Evolutionary conservation across 1,140 invertebrate species (phyloP), one percentile per base, ranked within the genome.

Genomic region (Drosophila oshimai): DNA sequence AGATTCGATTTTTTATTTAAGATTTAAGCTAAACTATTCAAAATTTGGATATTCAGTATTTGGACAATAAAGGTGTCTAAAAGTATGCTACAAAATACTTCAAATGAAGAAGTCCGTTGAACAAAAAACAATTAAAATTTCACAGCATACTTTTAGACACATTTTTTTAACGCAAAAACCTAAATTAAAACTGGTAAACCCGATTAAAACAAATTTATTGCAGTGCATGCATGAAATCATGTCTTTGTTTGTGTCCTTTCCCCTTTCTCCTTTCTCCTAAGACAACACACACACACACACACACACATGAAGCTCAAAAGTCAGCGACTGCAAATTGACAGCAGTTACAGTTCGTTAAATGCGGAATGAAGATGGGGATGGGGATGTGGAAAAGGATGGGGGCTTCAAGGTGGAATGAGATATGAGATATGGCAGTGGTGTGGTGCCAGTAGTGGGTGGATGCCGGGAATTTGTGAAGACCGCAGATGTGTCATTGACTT

Each of bases 331-430:
- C 77, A 87, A 87, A 87, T 87, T 87, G 81, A 87, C 83, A 88
- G 81, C 81, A 87, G 81, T 87, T 87, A 87, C 81, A 87, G 81
- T 87, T 87, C 81, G 81, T 87, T 87, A 87, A 87, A 87, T 87
- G 73, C 73, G 69, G 65, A 71, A 49, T 64, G 58, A 44, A 78
- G 50, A 62, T 36, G 51, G 24, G 37, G 55, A 18, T 26, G 33
- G 24, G 44, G 31, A 51, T 60, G 37, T 28, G 22, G 34, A 62
- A 24, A 34, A 31, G 29, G 18, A 6, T 37, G 29, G 24, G 2
- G 22, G 18, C 2, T 26, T 2, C 15, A 6, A 28, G 22, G 5
- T 17, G 24, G 15, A 2, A 4, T 13, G 24, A 26, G 15, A 1
- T 33, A 28, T 17, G 28, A n/a, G 28, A n/a, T 15, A 7, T 9